These are phyloP conservation scores for Drosophila leontia DNA, from an alignment of 1,140 invertebrate species.

Conservation along the genomic window DNA sequence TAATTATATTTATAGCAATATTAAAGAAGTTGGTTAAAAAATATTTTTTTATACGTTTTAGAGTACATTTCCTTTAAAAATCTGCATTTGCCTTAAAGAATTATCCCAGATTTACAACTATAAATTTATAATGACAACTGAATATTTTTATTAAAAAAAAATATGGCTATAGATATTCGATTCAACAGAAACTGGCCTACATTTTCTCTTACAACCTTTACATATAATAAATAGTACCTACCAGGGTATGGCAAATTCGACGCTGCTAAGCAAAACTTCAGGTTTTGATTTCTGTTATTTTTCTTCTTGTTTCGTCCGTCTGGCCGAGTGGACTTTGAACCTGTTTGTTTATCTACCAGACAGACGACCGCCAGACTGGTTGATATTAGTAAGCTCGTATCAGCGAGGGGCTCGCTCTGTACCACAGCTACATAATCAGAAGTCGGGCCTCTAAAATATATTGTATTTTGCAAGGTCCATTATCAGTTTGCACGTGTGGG, in stretches of 20 bases:
- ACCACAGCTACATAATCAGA: background rate
- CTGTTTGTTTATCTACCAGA: conserved; percentile 39
- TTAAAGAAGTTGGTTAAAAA: too few relatives aligned
- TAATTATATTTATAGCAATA: too few relatives aligned
- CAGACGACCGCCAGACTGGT: conserved; percentile 26
- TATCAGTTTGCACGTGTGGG: conserved; percentile 61
- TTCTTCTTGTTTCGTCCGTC: conserved; percentile 18
- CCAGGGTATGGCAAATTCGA: conserved; percentile 13
- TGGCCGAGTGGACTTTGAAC: conserved; percentile 42
- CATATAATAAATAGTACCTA: background rate
- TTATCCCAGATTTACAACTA: too few relatives aligned
- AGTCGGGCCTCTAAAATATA: conserved; percentile 60
- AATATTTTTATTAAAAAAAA: too few relatives aligned
- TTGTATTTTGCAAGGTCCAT: conserved; percentile 29
- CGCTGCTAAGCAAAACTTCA: background rate
- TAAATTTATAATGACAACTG: too few relatives aligned
- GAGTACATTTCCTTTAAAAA: background rate
- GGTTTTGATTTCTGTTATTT: conserved; percentile 16
- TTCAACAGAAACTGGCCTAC: background rate
- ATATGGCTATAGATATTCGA: background rate
- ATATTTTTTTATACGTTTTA: too few relatives aligned
- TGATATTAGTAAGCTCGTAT: conserved; percentile 17
- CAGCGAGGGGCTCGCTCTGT: conserved; percentile 34
- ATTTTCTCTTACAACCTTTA: background rate
- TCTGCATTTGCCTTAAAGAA: too few relatives aligned